A percentile compares a stretch with the other conserved stretches of the same genome.
phyloP scores from a whole-genome alignment of 2,888 invertebrate genomes.

The Lasioglossum leucozonium region DNA sequence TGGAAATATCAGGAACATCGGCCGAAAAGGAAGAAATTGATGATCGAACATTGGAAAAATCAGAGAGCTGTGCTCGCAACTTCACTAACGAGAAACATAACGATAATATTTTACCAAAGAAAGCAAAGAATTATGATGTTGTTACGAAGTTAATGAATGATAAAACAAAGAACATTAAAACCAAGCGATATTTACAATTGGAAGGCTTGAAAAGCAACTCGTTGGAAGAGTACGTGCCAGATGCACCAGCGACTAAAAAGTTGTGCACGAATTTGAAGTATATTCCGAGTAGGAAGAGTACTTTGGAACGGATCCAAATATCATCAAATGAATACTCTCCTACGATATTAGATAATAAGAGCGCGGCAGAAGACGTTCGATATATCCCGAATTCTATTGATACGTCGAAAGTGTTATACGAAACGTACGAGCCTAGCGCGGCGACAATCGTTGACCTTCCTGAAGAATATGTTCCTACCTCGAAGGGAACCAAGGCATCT shows the following conservation, averaged over 20 bases:
- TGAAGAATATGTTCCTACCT: conserved; percentile 75
- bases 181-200: conserved; percentile 44
- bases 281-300: conserved; percentile 76
- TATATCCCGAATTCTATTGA: conserved; percentile 77
- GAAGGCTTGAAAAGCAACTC: conserved; percentile 33
- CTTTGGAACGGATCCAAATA: conserved; percentile 67
- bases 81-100: conserved; percentile 6
- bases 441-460: conserved; percentile 41
- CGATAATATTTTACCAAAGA: conserved; percentile 17
- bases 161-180: conserved; percentile 35
- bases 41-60: conserved; percentile 12
- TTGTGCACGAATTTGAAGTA: conserved; percentile 69
- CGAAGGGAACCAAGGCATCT: conserved; percentile 66
- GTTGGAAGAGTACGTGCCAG: conserved; percentile 76
- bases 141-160: conserved; percentile 1
- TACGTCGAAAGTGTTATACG: conserved; percentile 57
- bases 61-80: neutral
- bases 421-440: conserved; percentile 73
- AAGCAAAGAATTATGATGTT: conserved; percentile 16
- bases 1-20: neutral
- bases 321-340: conserved; percentile 75
- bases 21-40: conserved; percentile 22
- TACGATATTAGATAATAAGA: conserved; percentile 39
- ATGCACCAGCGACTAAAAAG: conserved; percentile 63
- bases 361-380: conserved; percentile 33